phyloP scores from a whole-genome alignment of 2,888 invertebrate genomes.

The Eupithecia subfuscata region DNA sequence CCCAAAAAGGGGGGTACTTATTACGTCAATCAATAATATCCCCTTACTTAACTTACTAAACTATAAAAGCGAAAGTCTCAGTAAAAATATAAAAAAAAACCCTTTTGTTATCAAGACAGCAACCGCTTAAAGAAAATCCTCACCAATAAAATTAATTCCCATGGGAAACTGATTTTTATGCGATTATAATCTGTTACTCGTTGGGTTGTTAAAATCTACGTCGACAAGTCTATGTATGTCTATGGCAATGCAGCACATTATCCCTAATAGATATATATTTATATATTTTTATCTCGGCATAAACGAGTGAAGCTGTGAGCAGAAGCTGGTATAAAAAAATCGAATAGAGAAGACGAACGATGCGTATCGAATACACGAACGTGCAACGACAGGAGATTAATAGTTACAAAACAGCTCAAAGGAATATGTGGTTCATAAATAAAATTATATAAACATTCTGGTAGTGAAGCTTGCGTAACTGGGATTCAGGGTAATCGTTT shows the following conservation, averaged over 20 bases:
- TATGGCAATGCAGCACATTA: background rate
- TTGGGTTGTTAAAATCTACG: background rate
- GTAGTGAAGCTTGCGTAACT: slow-evolving; percentile 41
- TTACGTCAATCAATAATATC: no score
- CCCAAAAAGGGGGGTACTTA: no score
- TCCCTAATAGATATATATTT: background rate
- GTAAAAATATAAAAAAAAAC: no score
- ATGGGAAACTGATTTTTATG: no score
- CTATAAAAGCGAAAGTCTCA: no score
- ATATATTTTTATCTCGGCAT: background rate
- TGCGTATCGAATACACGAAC: slow-evolving; percentile 23
- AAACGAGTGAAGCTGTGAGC: background rate
- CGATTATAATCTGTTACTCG: no score
- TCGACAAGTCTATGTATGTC: no score
- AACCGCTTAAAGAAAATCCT: no score
- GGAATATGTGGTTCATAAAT: slow-evolving; percentile 44
- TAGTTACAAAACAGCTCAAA: slow-evolving; percentile 40
- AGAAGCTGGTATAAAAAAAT: background rate
- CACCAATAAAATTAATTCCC: no score
- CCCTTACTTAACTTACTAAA: no score
- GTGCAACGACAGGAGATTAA: slow-evolving; percentile 29
- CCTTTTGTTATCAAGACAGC: no score
- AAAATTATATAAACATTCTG: slow-evolving; percentile 45
- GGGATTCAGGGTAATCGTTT: slow-evolving; percentile 42
- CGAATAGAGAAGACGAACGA: slow-evolving; percentile 7